Evolutionary conservation across 2,113 vertebrate species (phyloP).

Genomic region (Scytalopus superciliaris): DNA sequence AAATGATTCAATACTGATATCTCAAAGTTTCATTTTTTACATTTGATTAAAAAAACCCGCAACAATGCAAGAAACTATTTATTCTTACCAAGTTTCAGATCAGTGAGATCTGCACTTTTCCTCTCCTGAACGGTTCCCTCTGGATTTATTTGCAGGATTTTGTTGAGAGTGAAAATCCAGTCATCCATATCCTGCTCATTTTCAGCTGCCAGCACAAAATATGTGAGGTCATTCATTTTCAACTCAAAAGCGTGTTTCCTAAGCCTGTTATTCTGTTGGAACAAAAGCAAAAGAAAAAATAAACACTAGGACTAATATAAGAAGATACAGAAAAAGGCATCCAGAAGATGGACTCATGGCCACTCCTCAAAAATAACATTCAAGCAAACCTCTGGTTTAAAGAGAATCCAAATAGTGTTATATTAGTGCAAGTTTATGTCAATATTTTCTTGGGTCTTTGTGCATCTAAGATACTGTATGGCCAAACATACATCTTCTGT

Average conservation of each 20-base stretch:
- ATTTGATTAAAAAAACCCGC: not conserved
- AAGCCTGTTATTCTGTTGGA: slow-evolving; percentile 85
- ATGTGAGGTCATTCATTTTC: slow-evolving; percentile 98
- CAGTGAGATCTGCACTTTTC: slow-evolving; percentile 89
- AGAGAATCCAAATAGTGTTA: not conserved
- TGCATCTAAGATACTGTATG: not conserved
- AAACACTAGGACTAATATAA: not conserved
- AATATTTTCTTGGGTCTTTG: not conserved
- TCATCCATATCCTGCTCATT: slow-evolving; percentile 98
- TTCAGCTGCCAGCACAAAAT: slow-evolving; percentile 98
- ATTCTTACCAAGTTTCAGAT: slow-evolving; percentile 86
- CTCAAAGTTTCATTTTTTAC: not conserved
- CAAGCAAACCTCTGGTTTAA: not conserved
- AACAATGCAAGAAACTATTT: not conserved
- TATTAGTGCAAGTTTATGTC: not conserved
- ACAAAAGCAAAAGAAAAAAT: slow-evolving; percentile 1
- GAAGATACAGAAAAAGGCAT: not conserved
- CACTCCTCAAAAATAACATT: not conserved
- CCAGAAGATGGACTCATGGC: not conserved
- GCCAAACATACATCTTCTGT: not conserved
- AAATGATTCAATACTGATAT: not conserved
- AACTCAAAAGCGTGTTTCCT: slow-evolving; percentile 96
- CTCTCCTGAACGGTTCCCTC: slow-evolving; percentile 86
- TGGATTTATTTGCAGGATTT: slow-evolving; percentile 94
- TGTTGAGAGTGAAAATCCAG: slow-evolving; percentile 93